These are phyloP conservation scores for Beroe forskalii DNA, from an alignment of 37 sponge, comb jelly and placozoan genomes.

Conservation along the genomic window DNA sequence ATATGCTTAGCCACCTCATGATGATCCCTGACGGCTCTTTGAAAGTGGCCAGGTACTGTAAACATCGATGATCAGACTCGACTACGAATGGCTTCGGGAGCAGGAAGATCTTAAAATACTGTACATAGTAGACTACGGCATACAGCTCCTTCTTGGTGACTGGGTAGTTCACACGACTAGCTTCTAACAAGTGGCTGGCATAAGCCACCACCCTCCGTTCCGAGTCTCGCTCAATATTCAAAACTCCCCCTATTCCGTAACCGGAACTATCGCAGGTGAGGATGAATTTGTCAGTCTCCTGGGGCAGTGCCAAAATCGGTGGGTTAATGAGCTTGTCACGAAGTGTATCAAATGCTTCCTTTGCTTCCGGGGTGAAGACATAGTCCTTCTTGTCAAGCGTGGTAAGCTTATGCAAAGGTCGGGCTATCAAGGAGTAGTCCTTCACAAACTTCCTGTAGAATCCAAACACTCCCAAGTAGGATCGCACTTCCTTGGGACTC, in stretches of 20 bases:
- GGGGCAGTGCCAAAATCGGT: conserved; percentile 34
- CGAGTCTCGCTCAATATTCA: neutral
- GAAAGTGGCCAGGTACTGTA: neutral
- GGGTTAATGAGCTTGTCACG: neutral
- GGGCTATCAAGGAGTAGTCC: conserved; percentile 31
- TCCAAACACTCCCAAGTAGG: conserved; percentile 13
- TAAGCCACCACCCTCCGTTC: neutral
- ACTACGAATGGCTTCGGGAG: neutral
- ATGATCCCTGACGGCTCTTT: neutral
- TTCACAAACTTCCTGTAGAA: conserved; percentile 38
- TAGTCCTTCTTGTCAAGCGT: neutral
- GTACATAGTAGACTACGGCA: neutral
- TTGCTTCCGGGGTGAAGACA: neutral
- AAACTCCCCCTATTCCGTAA: neutral
- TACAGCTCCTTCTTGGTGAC: neutral
- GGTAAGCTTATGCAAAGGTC: conserved; percentile 30
- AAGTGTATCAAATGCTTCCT: neutral
- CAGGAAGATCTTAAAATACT: neutral
- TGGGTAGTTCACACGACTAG: neutral
- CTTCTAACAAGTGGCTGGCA: neutral
- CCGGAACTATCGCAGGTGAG: neutral
- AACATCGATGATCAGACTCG: neutral
- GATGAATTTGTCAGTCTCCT: neutral
- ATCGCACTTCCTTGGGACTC: conserved; percentile 4
- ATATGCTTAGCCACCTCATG: neutral